Evolutionary conservation across 2,113 vertebrate genomes (phyloP).

Genomic region (Merops nubicus): DNA sequence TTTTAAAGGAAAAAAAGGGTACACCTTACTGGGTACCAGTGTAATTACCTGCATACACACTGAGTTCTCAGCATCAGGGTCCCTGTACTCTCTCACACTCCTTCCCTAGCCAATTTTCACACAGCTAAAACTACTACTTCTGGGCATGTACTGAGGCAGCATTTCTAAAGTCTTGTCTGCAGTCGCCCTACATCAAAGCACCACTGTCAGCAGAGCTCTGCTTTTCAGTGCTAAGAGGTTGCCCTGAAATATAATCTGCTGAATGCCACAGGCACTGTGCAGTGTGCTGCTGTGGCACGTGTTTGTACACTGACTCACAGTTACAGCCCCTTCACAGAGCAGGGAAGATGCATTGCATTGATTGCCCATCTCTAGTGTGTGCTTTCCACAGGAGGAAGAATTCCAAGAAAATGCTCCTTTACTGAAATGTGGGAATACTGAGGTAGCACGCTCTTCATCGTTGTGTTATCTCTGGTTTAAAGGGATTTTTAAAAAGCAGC

Average conservation of each 20-base stretch:
- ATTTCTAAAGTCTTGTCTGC: not conserved
- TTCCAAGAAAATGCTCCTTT: conserved; percentile 14
- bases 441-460: conserved; percentile 33
- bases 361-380: not conserved
- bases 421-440: conserved; percentile 16
- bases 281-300: not conserved
- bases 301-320: not conserved
- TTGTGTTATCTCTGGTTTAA: conserved; percentile 40
- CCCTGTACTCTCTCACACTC: not conserved
- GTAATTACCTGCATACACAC: not conserved
- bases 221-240: not conserved
- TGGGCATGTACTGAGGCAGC: not conserved
- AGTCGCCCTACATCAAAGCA: not conserved
- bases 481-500: not conserved
- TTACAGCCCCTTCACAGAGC: not conserved
- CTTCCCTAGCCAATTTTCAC: not conserved
- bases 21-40: not conserved
- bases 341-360: not conserved
- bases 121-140: not conserved
- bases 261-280: not conserved
- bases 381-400: not conserved
- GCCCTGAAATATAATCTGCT: not conserved
- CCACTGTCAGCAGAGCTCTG: not conserved
- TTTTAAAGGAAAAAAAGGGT: not conserved
- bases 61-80: not conserved